Base-by-base conservation (phyloP, 2,113 vertebrate species). In the Istiophorus platypterus region DNA sequence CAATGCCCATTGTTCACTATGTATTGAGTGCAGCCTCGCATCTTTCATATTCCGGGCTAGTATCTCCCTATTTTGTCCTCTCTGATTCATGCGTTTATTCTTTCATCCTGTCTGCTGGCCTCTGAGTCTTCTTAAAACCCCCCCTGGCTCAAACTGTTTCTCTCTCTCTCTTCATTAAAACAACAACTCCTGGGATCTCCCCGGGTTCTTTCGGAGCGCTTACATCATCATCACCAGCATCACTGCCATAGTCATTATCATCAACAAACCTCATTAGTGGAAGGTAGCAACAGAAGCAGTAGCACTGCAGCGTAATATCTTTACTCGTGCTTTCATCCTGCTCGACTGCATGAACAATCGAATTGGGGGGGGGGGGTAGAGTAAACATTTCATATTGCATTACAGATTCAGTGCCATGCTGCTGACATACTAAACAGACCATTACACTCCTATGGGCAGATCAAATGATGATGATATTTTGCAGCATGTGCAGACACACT, bases 171-270 rank as follows among this genome's bases (percentile, higher is more conserved):
- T 89, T 84, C 88, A 89, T 91, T 91, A 87, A 89, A 80, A 85
- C 84, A 88, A 83, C 76, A 83, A 84, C 88, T 92, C 90, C 89
- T 52, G 66, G 91, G 88, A 90, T 80, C 82, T 88, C 91, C 87
- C 61, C 83, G 71, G 91, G 88, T 91, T 88, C 88, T 92, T 93
- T 92, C 89, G 27, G 78, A 82, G 81, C 47, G 13, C 90, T 93
- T 93, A 90, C 92, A 90, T 93, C 91, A 91, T 85, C 89, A 74
- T 57, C 81, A 31, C 65, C 81, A n/a, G n/a, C n/a, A 75, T 77
- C 80, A 56, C 71, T 42, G 82, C 77, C 81, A 58, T 8, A 78
- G 76, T 86, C 83, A 82, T 91, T 91, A 91, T 82, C 82, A 72
- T 86, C 81, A 84, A 76, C 89, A 80, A 72, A 84, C 84, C 90